A percentile compares a stretch with the other conserved stretches of the same genome.
Evolutionary conservation across 2,797 vertebrate genomes (phyloP).

Genomic region (Scarus forsteni): DNA sequence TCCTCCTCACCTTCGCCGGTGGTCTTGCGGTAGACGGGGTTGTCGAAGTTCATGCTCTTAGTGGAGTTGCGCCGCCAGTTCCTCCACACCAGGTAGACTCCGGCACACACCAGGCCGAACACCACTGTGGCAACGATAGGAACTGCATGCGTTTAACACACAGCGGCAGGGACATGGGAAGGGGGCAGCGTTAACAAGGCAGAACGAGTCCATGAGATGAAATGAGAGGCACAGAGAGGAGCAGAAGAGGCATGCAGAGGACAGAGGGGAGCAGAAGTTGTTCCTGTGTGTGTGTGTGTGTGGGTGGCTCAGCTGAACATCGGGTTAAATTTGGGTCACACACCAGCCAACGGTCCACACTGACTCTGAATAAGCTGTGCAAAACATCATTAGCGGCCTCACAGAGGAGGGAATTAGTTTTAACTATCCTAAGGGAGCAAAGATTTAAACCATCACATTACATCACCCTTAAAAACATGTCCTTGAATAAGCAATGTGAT

Average conservation of each 20-base stretch:
- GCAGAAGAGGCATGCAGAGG: conserved; percentile 62
- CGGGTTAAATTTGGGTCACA: conserved; percentile 16
- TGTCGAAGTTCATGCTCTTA: conserved; percentile 99
- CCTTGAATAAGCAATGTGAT: conserved; percentile 40
- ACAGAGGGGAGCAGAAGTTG: conserved; percentile 27
- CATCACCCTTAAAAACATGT: conserved; percentile 24
- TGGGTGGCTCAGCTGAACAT: conserved; percentile 29
- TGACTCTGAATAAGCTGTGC: conserved; percentile 8
- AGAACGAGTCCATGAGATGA: conserved; percentile 70
- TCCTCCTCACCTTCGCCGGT: conserved; percentile 93
- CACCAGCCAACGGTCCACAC: neutral
- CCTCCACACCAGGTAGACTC: conserved; percentile 95
- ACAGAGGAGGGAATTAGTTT: conserved; percentile 27
- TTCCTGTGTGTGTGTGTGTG: conserved; percentile 46
- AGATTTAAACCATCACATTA: conserved; percentile 29
- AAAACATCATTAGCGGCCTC: conserved; percentile 13
- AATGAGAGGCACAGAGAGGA: conserved; percentile 66
- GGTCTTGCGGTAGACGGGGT: conserved; percentile 98
- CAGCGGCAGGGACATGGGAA: conserved; percentile 74
- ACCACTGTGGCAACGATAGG: conserved; percentile 90
- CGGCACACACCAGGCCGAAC: conserved; percentile 90
- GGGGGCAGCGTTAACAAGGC: conserved; percentile 77
- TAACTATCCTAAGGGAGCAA: conserved; percentile 20
- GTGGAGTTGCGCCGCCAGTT: conserved; percentile 97
- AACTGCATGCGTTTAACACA: conserved; percentile 87